phyloP scores from a whole-genome alignment of 2,797 vertebrate genomes.

The Coluber constrictor region DNA sequence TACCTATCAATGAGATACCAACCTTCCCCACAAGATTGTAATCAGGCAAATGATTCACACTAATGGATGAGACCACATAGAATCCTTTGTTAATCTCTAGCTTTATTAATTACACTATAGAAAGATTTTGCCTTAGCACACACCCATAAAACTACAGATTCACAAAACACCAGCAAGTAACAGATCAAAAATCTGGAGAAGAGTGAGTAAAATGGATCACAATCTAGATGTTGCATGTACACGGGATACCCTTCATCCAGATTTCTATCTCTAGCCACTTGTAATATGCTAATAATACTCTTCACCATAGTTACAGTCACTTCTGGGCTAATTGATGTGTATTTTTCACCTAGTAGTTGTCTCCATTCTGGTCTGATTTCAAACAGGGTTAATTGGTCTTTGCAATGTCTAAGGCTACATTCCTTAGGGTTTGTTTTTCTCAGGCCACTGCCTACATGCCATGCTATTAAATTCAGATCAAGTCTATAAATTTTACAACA shows the following conservation, averaged over 20 bases:
- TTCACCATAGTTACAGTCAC: neutral
- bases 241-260: neutral
- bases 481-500: neutral
- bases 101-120: neutral
- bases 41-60: neutral
- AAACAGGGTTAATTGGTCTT: neutral
- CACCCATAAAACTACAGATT: neutral
- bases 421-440: neutral
- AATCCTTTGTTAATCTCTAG: neutral
- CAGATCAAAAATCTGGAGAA: neutral
- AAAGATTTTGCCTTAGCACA: neutral
- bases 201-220: neutral
- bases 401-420: neutral
- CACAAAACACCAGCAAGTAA: neutral
- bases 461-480: neutral
- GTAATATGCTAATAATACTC: neutral
- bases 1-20: neutral
- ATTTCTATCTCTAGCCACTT: neutral
- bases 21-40: neutral
- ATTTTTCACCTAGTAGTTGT: neutral
- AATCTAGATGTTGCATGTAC: neutral
- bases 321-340: neutral
- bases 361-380: neutral
- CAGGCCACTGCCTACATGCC: neutral
- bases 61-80: neutral